These are phyloP conservation scores for Kradibia gibbosae DNA, from an alignment of 1,140 invertebrate genomes.

Conservation along the genomic window DNA sequence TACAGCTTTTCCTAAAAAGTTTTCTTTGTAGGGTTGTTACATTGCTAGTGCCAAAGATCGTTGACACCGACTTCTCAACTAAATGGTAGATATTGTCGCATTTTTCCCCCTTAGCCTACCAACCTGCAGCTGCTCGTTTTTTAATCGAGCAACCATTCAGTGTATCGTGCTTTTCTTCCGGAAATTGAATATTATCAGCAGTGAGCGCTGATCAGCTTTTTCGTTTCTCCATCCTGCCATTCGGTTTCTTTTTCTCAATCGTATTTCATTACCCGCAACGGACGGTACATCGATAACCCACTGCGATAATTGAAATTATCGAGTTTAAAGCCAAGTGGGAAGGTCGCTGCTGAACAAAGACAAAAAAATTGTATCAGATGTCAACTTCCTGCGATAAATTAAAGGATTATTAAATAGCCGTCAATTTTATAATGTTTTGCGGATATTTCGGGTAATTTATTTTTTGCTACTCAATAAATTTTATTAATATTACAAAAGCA, in stretches of 20 bases:
- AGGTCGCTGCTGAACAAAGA: background rate
- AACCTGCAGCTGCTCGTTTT: constrained; percentile 48
- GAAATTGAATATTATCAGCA: constrained; percentile 65
- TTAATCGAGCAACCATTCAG: constrained; percentile 37
- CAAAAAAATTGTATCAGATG: background rate
- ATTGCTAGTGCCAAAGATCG: constrained; percentile 30
- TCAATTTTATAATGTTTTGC: background rate
- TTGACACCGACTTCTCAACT: background rate
- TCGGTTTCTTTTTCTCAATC: background rate
- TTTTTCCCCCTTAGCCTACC: constrained; percentile 34
- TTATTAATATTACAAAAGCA: too few species aligned
- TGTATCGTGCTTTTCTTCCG: constrained; percentile 34
- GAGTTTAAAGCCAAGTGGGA: background rate
- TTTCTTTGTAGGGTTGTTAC: background rate
- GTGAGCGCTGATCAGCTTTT: constrained; percentile 19
- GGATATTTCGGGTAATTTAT: background rate
- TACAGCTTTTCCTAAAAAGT: too few species aligned
- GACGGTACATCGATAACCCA: background rate
- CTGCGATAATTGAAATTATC: background rate
- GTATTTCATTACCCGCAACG: background rate
- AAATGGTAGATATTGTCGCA: constrained; percentile 65
- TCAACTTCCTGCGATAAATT: background rate
- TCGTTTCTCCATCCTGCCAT: background rate
- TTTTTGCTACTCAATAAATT: background rate
- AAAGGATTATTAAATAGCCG: background rate